phyloP scores from a whole-genome alignment of 2,113 vertebrate species.

The Channa maculata region DNA sequence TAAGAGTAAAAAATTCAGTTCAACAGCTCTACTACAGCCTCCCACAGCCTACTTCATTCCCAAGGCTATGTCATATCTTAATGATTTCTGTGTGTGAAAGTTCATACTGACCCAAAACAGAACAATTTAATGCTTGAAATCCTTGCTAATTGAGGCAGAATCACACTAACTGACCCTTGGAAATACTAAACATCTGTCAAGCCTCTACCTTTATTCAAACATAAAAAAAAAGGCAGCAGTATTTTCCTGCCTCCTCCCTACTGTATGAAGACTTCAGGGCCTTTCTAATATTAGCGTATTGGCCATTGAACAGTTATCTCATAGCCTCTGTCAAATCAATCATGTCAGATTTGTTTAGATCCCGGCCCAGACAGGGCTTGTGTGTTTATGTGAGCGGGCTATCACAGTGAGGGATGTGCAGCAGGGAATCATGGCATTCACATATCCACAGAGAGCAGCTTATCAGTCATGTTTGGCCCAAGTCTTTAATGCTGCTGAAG shows the following conservation, averaged over 20 bases:
- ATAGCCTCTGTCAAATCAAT: constrained; percentile 79
- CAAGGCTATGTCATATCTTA: constrained; percentile 24
- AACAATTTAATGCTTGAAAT: constrained; percentile 52
- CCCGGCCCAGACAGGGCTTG: constrained; percentile 66
- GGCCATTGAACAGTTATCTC: constrained; percentile 81
- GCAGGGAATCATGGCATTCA: constrained; percentile 65
- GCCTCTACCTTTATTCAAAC: constrained; percentile 39
- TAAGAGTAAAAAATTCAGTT: background rate
- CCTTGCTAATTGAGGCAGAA: constrained; percentile 63
- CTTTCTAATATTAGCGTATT: constrained; percentile 74
- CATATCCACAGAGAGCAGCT: constrained; percentile 71
- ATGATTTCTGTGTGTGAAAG: constrained; percentile 52
- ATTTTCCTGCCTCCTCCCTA: constrained; percentile 56
- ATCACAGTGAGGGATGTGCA: constrained; percentile 68
- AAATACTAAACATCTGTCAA: constrained; percentile 72
- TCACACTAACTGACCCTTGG: constrained; percentile 60
- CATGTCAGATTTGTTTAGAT: constrained; percentile 83
- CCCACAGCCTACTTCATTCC: background rate
- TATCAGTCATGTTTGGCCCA: constrained; percentile 73
- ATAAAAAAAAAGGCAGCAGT: constrained; percentile 52
- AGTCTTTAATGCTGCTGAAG: constrained; percentile 68
- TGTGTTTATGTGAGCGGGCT: constrained; percentile 76
- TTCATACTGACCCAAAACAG: constrained; percentile 62
- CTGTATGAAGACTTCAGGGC: constrained; percentile 62
- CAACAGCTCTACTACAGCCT: background rate